Conservation (phyloP, 2,113 vertebrate species). For the Agapornis roseicollis region DNA sequence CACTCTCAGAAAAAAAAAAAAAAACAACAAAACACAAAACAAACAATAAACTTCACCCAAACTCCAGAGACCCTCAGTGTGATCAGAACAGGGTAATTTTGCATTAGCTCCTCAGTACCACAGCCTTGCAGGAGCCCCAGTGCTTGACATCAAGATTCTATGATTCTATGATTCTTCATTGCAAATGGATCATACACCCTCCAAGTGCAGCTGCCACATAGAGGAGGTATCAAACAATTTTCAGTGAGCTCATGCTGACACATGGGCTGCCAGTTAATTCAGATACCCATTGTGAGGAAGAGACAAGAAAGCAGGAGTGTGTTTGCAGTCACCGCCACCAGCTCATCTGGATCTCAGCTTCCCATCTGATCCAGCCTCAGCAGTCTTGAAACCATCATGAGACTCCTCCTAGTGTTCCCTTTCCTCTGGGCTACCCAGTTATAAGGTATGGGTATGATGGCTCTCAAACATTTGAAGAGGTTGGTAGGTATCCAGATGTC, state of each 20-base stretch:
- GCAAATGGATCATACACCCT: rapidly evolving
- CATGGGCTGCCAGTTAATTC: neutral
- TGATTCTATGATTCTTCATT: too few species aligned
- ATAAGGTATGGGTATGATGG: neutral
- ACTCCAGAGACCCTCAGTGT: neutral
- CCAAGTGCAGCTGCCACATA: rapidly evolving
- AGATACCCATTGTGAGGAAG: neutral
- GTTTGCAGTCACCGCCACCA: neutral
- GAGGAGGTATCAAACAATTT: neutral
- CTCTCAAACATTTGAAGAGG: neutral
- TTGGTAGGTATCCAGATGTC: neutral
- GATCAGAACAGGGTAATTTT: neutral
- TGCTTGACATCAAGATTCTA: neutral
- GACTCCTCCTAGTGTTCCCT: neutral
- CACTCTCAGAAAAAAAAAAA: neutral
- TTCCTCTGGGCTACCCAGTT: neutral
- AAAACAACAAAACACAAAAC: too few species aligned
- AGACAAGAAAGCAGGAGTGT: neutral
- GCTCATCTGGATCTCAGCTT: neutral
- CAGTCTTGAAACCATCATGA: neutral
- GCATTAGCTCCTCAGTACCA: neutral
- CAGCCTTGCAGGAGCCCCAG: neutral
- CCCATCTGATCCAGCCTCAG: neutral
- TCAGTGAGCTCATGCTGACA: neutral
- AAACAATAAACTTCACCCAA: neutral